These are phyloP conservation scores for Sphenodon punctatus DNA, from an alignment of 2,797 vertebrate genomes.

Conservation along the genomic window DNA sequence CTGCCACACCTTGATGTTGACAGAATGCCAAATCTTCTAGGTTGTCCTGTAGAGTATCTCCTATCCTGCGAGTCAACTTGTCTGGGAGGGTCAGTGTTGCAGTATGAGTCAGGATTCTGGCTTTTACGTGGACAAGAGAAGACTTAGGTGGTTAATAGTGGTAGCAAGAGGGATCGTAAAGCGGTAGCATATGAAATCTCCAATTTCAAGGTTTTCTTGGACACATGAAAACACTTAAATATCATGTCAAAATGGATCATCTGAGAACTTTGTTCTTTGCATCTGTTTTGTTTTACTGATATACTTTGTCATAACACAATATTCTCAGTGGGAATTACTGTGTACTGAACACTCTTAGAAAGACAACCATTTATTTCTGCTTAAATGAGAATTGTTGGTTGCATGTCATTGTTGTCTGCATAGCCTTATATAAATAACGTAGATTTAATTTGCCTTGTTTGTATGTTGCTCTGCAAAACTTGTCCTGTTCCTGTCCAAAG, in stretches of 20 bases:
- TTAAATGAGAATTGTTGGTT: too few species aligned
- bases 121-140: conserved; percentile 46
- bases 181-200: background rate
- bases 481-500: too few species aligned
- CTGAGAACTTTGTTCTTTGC: background rate
- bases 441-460: too few species aligned
- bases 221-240: background rate
- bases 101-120: conserved; percentile 25
- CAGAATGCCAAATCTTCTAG: conserved; percentile 44
- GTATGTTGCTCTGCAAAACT: too few species aligned
- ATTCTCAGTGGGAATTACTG: background rate
- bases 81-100: background rate
- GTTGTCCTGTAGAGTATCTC: conserved; percentile 15
- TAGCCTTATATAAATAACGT: too few species aligned
- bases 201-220: background rate
- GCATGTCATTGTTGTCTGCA: too few species aligned
- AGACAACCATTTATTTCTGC: background rate
- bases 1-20: conserved; percentile 59
- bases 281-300: background rate
- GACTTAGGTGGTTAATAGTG: conserved; percentile 23
- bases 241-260: background rate
- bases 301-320: background rate
- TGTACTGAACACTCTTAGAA: background rate
- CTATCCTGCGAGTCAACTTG: conserved; percentile 30
- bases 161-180: conserved; percentile 1